These are phyloP conservation scores for Phytoseiulus persimilis DNA, from an alignment of 2,888 invertebrate genomes.

Conservation along the genomic window DNA sequence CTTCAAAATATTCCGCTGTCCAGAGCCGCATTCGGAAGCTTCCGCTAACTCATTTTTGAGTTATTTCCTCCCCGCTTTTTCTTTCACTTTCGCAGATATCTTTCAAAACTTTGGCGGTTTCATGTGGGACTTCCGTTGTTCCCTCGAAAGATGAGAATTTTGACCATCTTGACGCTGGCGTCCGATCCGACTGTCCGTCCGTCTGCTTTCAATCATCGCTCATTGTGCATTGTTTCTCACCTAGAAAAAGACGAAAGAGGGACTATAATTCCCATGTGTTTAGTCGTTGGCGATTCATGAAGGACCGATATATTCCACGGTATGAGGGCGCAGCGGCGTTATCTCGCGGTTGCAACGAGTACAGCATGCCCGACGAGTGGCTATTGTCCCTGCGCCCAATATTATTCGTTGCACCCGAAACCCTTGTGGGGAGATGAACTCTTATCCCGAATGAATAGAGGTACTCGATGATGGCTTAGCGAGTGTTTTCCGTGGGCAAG, in stretches of 20 bases:
- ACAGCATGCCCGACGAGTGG: neutral
- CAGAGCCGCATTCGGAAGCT: too few species aligned
- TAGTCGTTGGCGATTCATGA: neutral
- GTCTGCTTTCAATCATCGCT: neutral
- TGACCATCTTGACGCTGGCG: neutral
- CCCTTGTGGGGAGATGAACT: neutral
- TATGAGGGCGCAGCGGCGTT: neutral
- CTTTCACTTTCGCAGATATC: neutral
- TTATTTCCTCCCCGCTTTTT: neutral
- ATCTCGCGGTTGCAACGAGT: neutral
- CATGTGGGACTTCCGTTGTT: neutral
- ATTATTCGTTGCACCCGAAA: neutral
- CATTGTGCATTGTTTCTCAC: neutral
- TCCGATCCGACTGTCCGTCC: neutral
- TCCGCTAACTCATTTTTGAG: neutral
- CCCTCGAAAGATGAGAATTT: neutral
- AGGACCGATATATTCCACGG: neutral
- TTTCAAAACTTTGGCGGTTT: neutral
- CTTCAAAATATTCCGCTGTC: neutral
- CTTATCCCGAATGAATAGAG: neutral
- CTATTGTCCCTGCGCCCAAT: neutral
- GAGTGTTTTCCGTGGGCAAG: neutral
- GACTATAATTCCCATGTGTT: neutral
- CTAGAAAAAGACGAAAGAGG: neutral
- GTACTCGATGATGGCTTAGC: neutral